Evolutionary conservation across 1,140 invertebrate genomes (phyloP).

Genomic region (Venustaconcha ellipsiformis): DNA sequence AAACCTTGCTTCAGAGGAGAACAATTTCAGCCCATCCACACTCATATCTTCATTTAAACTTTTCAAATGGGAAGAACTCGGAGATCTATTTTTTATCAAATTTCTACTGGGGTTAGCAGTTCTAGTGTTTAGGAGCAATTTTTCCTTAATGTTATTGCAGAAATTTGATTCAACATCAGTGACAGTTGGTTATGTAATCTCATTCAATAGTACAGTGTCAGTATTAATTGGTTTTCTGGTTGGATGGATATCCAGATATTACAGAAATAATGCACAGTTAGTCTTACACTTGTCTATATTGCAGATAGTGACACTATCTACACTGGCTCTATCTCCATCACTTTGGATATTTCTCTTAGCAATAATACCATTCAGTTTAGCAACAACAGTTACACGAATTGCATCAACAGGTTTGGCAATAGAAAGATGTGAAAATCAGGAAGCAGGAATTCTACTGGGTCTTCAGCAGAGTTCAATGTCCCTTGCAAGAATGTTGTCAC

Average conservation of each 20-base stretch:
- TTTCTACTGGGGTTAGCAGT: constrained; percentile 68
- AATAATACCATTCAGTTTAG: constrained; percentile 59
- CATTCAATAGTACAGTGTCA: constrained; percentile 60
- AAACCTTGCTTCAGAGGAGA: constrained; percentile 40
- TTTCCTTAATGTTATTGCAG: constrained; percentile 55
- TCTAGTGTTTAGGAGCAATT: constrained; percentile 66
- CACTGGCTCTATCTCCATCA: constrained; percentile 35
- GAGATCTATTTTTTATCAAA: constrained; percentile 67
- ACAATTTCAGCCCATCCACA: constrained; percentile 41
- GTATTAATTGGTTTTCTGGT: constrained; percentile 62
- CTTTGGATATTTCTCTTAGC: constrained; percentile 48
- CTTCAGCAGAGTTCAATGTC: constrained; percentile 64
- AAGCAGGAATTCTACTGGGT: constrained; percentile 63
- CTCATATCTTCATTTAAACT: constrained; percentile 51
- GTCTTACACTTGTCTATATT: constrained; percentile 56
- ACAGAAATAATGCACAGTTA: constrained; percentile 54
- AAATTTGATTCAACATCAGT: constrained; percentile 60
- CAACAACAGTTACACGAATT: constrained; percentile 62
- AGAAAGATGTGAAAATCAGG: constrained; percentile 40
- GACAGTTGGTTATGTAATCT: constrained; percentile 66
- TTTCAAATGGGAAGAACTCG: constrained; percentile 61
- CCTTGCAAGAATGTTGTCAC: constrained; percentile 63
- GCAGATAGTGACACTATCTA: constrained; percentile 41
- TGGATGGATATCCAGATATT: constrained; percentile 59
- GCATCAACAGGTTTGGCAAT: constrained; percentile 58